Base-by-base conservation (phyloP, 2,113 vertebrate species). In the Pongo pygmaeus region DNA sequence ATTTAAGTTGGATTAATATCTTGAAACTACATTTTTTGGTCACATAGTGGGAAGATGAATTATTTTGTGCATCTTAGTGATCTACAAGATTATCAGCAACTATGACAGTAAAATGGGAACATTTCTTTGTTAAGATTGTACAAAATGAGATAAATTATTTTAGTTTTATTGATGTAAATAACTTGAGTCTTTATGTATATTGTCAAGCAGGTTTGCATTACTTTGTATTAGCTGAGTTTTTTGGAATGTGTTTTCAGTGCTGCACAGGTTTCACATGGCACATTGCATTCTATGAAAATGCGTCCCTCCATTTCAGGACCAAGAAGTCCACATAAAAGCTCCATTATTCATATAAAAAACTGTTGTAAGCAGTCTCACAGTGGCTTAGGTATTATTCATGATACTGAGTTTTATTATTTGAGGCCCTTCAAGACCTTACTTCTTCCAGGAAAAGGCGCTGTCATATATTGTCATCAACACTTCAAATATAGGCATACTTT, bases 31-130 rank as follows among this genome's bases (percentile, higher is more conserved):
- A 93, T 91, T 89, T 97, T 96, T 75, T 89, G 57, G 83, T 94
- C 43, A 89, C 20, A 70, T 95, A 59, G 30, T 93, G 43, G 14
- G 27, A 32, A 7, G 61, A 94, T 95, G 74, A 59, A 61, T 93
- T 93, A 77, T 94, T 97, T 97, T 93, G 25, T 8, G 8, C 46
- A 90, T 94, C n/a, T 78, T 97, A 96, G 89, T 94, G 72, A 94
- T 81, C 85, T 91, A 61, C 46, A 89, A 50, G n/a, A 5, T 84
- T 93, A 88, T 91, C n/a, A 89, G n/a, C 40, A 91, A 16, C 48
- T 94, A 86, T 80, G 55, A 90, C 11, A 43, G 81, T 87, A 85
- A 27, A 96, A 96, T 79, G 27, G 35, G 16, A 61, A 89, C 77
- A 67, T 90, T 64, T 59, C 32, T 94, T 75, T 50, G 59, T 74